Base-by-base conservation (phyloP, 2,888 invertebrate species). In the Pinctada fucata region DNA sequence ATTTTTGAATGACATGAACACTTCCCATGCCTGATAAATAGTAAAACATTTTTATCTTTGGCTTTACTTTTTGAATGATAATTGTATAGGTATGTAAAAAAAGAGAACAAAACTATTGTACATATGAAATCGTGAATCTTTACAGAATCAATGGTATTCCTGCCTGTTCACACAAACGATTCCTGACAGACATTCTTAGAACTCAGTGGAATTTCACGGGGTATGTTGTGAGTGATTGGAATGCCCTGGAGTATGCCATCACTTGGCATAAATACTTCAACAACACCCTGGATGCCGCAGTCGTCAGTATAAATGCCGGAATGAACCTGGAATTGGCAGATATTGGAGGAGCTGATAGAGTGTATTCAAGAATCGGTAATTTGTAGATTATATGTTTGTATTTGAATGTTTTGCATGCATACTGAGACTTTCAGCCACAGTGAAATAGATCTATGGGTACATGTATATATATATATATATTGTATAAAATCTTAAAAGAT, bases 321-420 rank as follows among this genome's bases (percentile, higher is more conserved):
- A 85, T 85, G 75, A 89, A 87, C 78, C 76, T 89, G 50, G 89
- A 89, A 66, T 79, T 89, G 75, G 77, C 84, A 0, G 73, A 58
- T 58, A 10, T 10, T 58, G 58, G 58, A 13, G 58, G 58, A 58
- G 13, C 58, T 10, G 13, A 6, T 10, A 6, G 58, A 13, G 71
- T 75, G n/a, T 80, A 77, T 50, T 71, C 50, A 48, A 50, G 68
- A 45, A 74, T 80, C 45, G 65, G 80, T 80, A 67, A 75, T 76
- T 63, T 16, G 13, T 58, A 58, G 58, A 58, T 58, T 1, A 31
- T 31, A 31, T 31, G 31, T 31, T 31, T 31, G 31, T 31, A 31
- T 31, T 31, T 31, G 31, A 31, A 31, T 31, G 31, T 31, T 31
- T 31, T 31, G 31, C 31, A 31, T 31, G 31, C 31, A 31, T 31